Conservation (phyloP, 2,113 vertebrate species). For the Mustelus asterias region DNA sequence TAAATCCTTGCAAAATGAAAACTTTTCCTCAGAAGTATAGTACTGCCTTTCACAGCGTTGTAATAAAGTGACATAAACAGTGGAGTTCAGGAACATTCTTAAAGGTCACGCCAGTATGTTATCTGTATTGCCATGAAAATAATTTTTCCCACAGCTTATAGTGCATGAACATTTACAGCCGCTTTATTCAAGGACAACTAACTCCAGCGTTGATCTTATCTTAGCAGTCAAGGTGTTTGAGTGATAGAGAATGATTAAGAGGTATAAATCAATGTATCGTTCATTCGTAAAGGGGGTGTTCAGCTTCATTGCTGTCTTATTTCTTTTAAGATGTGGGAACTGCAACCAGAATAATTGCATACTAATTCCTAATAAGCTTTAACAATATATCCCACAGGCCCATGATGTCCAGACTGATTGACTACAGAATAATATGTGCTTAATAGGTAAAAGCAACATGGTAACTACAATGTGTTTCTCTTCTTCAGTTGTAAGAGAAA, state of each 20-base stretch:
- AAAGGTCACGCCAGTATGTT: not conserved
- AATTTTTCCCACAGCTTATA: not conserved
- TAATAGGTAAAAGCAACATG: not conserved
- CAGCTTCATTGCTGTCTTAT: conserved; percentile 3
- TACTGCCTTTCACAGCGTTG: not conserved
- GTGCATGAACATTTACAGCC: not conserved
- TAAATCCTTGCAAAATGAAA: not conserved
- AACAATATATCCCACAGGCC: not conserved
- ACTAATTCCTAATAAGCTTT: not conserved
- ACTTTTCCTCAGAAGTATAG: not conserved
- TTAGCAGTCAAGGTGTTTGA: not conserved
- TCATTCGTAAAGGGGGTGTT: not conserved
- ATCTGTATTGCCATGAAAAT: not conserved
- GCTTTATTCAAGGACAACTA: not conserved
- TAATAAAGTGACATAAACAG: not conserved
- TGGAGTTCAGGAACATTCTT: not conserved
- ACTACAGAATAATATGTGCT: not conserved
- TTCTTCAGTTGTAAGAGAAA: not conserved
- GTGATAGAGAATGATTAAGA: not conserved
- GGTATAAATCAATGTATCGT: not conserved
- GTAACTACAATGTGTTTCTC: not conserved
- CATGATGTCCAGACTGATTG: not conserved
- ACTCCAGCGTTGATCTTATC: not conserved
- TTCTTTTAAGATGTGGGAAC: not conserved
- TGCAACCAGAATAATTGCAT: not conserved